Percentiles rank a stretch among this genome's conserved stretches.
Evolutionary conservation across 2,113 vertebrate species (phyloP).

Genomic region (Mastomys coucha): DNA sequence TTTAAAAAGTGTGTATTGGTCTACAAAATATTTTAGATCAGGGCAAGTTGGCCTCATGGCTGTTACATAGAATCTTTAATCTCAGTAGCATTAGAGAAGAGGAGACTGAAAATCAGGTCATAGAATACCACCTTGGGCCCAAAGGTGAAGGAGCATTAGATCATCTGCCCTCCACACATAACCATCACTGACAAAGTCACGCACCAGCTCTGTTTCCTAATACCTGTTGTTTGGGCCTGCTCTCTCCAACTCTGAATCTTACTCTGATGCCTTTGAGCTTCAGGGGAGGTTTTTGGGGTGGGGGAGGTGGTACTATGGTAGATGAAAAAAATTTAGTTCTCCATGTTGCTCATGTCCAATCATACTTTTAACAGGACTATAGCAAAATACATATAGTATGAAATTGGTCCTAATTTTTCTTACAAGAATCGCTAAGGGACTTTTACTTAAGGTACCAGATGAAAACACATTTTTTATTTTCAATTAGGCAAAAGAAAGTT

Average conservation of each 20-base stretch:
- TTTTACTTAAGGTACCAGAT: background rate
- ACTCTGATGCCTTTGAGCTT: background rate
- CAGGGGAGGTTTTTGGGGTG: too few relatives aligned
- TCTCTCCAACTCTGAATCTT: background rate
- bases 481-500: slow-evolving; percentile 17
- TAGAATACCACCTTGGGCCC: background rate
- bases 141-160: background rate
- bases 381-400: background rate
- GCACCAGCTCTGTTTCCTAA: background rate
- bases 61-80: background rate
- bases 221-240: background rate
- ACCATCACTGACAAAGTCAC: background rate
- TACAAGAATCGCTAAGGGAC: background rate
- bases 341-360: background rate
- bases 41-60: background rate
- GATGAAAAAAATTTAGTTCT: slow-evolving; percentile 36
- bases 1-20: background rate
- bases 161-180: background rate
- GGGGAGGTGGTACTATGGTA: background rate
- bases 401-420: slow-evolving; percentile 12
- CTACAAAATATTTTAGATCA: background rate
- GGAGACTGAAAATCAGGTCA: background rate
- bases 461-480: background rate
- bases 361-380: background rate
- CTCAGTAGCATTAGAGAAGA: background rate